Base-by-base conservation (phyloP, 37 sponge, comb jelly and placozoan species). In the Tethya wilhelma region DNA sequence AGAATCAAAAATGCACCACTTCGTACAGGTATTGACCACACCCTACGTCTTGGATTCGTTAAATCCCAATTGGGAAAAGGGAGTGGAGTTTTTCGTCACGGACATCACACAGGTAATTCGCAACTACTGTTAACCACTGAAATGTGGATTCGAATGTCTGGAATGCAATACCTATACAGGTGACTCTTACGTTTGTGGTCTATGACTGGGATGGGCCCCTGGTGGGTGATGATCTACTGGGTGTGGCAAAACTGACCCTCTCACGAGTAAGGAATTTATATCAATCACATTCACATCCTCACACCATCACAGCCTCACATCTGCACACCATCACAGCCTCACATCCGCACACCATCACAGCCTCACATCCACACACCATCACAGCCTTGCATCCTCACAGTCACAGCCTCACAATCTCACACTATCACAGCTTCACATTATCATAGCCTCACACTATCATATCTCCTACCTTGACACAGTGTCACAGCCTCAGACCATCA, bases 131-230 rank as follows among this genome's bases (percentile, higher is more conserved):
- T 28, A 26, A 37, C 38, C 6, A 36, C 6, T 67, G 67, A 9
- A 8, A 17, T 7, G 37, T 67, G 14, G 5, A 70, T 70, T 19
- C 25, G 36, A 12, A 23, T 70, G 29, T 6, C n/a, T 70, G 26
- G 32, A 17, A 36, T 66, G 67, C 28, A 19, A 66, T 28, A 70
- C 46, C 3, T 49, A 30, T 49, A 14, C 60, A 83, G 84, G 81
- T 75, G 30, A 56, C 68, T 14, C 75, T 87, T 44, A 80, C 66
- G 22, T 87, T 87, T 37, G 38, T 81, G 31, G 77, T 87, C 22
- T 75, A 74, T 46, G 87, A 87, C 75, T 87, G 82, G 88, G 82
- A 81, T 20, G 88, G 88, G 3, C 82, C 82, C 29, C 56, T 87
- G 12, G 71, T 75, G 1, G 88, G 82, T 58, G 82, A 81, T 53